Conservation (phyloP, 2,113 vertebrate genomes). For the Vanacampus margaritifer region DNA sequence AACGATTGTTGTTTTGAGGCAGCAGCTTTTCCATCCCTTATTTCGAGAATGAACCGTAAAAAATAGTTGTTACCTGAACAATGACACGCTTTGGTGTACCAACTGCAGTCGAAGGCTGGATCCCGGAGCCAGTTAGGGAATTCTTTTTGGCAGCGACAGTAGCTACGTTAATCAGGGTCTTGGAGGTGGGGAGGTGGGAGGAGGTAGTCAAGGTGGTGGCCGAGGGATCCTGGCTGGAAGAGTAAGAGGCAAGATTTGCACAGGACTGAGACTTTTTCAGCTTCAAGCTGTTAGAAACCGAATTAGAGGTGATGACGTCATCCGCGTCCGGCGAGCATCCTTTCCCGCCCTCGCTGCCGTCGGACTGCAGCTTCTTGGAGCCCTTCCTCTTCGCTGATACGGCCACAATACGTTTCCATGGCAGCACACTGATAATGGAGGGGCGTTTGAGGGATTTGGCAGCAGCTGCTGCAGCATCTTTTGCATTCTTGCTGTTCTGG, state of each 20-base stretch:
- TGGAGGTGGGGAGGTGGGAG: slow-evolving; percentile 72
- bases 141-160: slow-evolving; percentile 71
- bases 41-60: not conserved
- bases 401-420: slow-evolving; percentile 90
- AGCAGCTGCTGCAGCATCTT: slow-evolving; percentile 65
- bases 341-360: slow-evolving; percentile 69
- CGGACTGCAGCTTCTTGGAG: slow-evolving; percentile 82
- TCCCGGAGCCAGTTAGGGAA: slow-evolving; percentile 60
- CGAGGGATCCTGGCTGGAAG: slow-evolving; percentile 72
- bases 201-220: slow-evolving; percentile 62
- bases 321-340: slow-evolving; percentile 72
- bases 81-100: slow-evolving; percentile 89
- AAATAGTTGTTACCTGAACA: slow-evolving; percentile 69
- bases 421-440: slow-evolving; percentile 84
- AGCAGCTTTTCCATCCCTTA: not conserved
- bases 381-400: slow-evolving; percentile 87
- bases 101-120: slow-evolving; percentile 61
- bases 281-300: slow-evolving; percentile 81
- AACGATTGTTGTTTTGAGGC: no score
- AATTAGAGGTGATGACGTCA: slow-evolving; percentile 32
- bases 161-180: slow-evolving; percentile 73
- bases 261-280: slow-evolving; percentile 90
- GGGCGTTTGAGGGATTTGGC: slow-evolving; percentile 82
- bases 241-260: slow-evolving; percentile 81
- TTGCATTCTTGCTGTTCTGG: slow-evolving; percentile 87